Evolutionary conservation across 2,888 invertebrate genomes (phyloP).

Genomic region (Stenodema calcarata): DNA sequence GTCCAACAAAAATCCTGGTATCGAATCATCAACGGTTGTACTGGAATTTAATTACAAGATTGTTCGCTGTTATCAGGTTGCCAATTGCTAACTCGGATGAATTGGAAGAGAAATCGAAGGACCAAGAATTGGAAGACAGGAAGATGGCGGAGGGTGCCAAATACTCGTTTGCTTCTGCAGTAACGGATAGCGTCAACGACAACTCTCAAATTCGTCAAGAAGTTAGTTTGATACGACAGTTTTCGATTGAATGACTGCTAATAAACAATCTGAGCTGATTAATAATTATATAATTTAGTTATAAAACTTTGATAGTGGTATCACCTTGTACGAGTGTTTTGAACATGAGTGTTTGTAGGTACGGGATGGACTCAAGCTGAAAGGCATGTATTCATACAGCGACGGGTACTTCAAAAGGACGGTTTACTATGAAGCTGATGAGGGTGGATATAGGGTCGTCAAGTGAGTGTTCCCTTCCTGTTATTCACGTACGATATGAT

Average conservation of each 20-base stretch:
- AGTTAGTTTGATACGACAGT: slow-evolving; percentile 15
- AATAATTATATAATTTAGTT: too few relatives aligned
- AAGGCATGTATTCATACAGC: slow-evolving; percentile 68
- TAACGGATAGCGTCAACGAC: slow-evolving; percentile 65
- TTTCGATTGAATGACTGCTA: too few relatives aligned
- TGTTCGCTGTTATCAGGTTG: not conserved
- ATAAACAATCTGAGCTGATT: too few relatives aligned
- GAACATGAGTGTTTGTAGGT: not conserved
- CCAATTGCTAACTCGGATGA: not conserved
- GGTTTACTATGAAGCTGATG: slow-evolving; percentile 68
- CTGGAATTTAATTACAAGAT: too few relatives aligned
- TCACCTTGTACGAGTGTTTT: too few relatives aligned
- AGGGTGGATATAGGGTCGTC: slow-evolving; percentile 69
- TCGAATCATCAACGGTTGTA: too few relatives aligned
- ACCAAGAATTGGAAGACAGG: slow-evolving; percentile 32
- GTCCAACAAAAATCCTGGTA: too few relatives aligned
- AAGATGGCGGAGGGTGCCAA: slow-evolving; percentile 63
- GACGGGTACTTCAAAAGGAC: slow-evolving; percentile 68
- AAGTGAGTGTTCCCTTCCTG: slow-evolving; percentile 65
- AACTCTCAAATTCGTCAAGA: slow-evolving; percentile 62
- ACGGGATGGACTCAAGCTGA: slow-evolving; percentile 63
- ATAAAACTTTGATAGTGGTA: too few relatives aligned
- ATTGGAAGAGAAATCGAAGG: not conserved
- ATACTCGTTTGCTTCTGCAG: slow-evolving; percentile 63
- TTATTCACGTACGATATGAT: too few relatives aligned